These are phyloP conservation scores for Dendrocincla fuliginosa DNA, from an alignment of 2,797 vertebrate genomes.

Conservation along the genomic window DNA sequence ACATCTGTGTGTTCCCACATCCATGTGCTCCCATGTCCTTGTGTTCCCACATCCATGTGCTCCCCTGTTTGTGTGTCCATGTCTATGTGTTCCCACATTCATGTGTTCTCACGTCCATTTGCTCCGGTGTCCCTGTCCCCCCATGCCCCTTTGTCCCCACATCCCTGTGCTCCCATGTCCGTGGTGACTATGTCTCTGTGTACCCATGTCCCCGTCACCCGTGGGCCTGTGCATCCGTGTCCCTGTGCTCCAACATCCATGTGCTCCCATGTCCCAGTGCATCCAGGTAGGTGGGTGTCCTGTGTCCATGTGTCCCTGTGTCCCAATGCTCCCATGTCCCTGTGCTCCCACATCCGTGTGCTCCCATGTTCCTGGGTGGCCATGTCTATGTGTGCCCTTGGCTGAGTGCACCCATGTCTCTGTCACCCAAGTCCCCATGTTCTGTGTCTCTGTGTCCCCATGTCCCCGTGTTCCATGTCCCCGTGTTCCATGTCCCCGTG, in stretches of 20 bases:
- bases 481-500: background rate
- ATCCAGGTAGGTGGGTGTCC: background rate
- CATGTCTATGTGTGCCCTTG: no score
- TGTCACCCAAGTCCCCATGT: no score
- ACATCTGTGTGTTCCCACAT: background rate
- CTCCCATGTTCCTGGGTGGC: no score
- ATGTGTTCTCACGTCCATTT: background rate
- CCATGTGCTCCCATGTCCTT: background rate
- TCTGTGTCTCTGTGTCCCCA: background rate
- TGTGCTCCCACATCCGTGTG: no score
- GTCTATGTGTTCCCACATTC: no score
- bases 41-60: background rate
- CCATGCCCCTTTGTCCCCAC: background rate
- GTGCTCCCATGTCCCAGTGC: background rate
- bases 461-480: background rate
- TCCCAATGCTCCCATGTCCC: background rate
- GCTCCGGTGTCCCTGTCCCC: background rate
- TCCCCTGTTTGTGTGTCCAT: background rate
- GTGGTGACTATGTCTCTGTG: background rate
- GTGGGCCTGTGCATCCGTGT: background rate
- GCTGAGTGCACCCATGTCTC: no score
- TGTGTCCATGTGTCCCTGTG: background rate
- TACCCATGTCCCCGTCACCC: background rate
- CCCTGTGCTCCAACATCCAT: background rate
- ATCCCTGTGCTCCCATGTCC: background rate